phyloP scores from a whole-genome alignment of 2,888 invertebrate species.

The Abrostola tripartita region DNA sequence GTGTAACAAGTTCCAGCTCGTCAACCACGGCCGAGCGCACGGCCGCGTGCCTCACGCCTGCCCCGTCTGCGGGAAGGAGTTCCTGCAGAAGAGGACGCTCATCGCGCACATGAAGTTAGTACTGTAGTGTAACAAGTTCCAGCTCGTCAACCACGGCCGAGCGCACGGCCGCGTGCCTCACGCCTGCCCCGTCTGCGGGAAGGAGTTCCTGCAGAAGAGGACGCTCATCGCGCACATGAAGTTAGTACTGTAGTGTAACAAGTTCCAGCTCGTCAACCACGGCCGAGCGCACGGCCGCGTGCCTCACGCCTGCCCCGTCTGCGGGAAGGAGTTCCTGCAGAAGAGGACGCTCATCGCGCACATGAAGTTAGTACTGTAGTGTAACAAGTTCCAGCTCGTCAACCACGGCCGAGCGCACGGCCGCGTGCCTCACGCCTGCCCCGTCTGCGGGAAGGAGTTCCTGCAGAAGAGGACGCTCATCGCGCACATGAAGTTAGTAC shows the following conservation, averaged over 20 bases:
- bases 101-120: slow-evolving; percentile 93
- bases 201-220: slow-evolving; percentile 95
- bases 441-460: slow-evolving; percentile 95
- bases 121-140: slow-evolving; percentile 89
- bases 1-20: slow-evolving; percentile 92
- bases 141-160: slow-evolving; percentile 94
- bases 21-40: slow-evolving; percentile 94
- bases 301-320: slow-evolving; percentile 94
- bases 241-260: slow-evolving; percentile 79
- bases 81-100: slow-evolving; percentile 94
- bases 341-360: slow-evolving; percentile 94
- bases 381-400: slow-evolving; percentile 93
- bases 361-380: slow-evolving; percentile 89
- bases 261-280: slow-evolving; percentile 95
- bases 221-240: slow-evolving; percentile 94
- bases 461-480: slow-evolving; percentile 94
- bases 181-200: slow-evolving; percentile 94
- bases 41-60: slow-evolving; percentile 94
- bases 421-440: slow-evolving; percentile 93
- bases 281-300: slow-evolving; percentile 93
- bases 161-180: slow-evolving; percentile 94
- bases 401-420: slow-evolving; percentile 95
- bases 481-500: slow-evolving; percentile 92
- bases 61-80: slow-evolving; percentile 95
- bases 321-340: slow-evolving; percentile 95